Evolutionary conservation across 2,797 vertebrate genomes (phyloP), one percentile per base, ranked within the genome.

Genomic region (Oreochromis mossambicus): DNA sequence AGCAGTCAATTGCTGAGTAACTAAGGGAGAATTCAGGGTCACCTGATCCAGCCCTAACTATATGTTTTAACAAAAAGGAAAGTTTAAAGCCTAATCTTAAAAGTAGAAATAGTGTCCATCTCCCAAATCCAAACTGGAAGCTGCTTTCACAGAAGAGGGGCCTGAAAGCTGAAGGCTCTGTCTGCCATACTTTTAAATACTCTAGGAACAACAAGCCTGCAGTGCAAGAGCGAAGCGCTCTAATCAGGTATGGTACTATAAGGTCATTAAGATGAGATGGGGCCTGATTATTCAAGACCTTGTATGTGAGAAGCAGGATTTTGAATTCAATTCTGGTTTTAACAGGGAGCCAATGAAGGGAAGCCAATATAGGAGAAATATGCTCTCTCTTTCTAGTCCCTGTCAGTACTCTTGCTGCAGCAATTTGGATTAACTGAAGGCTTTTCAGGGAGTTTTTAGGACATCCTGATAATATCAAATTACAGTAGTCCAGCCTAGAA

Each of bases 41-140:
- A 56, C 24, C 0, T 56, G 54, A 0, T 56, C 0, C 54, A 56
- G 14, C 2, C 54, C 26, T 15, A 56, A 56, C 24, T 56, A 15
- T 29, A 15, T 0, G 7, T 5, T 56, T 34, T 56, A 56, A 0
- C 1, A 56, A 56, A 29, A 56, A 29, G 13, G 0, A 56, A 56
- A 5, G 54, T 29, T 56, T 56, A 0, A 56, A 56, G 54, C 54
- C 54, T 15, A 15, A 56, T 56, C 14, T 56, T 56, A 15, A 56
- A 56, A 56, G 54, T 15, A 56, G 54, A 56, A 13, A 26, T 56
- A 26, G 54, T 56, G 21, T 3, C 21, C 34, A 36, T 36, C 34
- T 8, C 34, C 19, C 50, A 51, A n/a, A n/a, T 54, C 3, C 6
- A 54, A 54, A 54, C 21, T 55, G 21, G 21, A 55, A 26, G 52